Percentiles rank a stretch among this genome's conserved stretches.
These are phyloP conservation scores for Ameiurus melas DNA, from an alignment of 2,113 vertebrate genomes.

Conservation along the genomic window DNA sequence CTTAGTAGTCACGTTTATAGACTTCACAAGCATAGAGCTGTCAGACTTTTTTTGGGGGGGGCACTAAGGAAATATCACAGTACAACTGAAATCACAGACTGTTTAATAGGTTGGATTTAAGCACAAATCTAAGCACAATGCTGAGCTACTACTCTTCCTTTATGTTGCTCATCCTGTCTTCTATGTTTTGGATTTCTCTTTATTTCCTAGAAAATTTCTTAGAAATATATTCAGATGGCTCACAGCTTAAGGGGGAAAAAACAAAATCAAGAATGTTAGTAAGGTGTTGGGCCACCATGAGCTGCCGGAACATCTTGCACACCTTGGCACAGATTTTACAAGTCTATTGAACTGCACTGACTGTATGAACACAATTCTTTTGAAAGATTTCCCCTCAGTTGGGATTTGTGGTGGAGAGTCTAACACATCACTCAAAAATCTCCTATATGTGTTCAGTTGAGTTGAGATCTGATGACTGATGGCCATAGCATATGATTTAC, in stretches of 20 bases:
- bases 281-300: background rate
- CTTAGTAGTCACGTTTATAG: background rate
- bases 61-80: background rate
- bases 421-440: background rate
- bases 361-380: background rate
- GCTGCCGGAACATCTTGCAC: background rate
- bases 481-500: background rate
- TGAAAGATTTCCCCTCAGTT: background rate
- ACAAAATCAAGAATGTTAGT: background rate
- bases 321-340: background rate
- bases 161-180: background rate
- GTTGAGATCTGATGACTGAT: background rate
- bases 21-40: background rate
- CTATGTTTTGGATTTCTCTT: background rate
- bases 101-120: background rate
- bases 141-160: background rate
- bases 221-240: background rate
- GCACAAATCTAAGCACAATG: background rate
- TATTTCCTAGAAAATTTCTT: background rate
- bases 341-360: background rate
- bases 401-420: background rate
- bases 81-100: background rate
- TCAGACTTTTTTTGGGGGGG: background rate
- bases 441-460: background rate
- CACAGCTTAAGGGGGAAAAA: background rate